Evolutionary conservation across 2,797 vertebrate genomes (phyloP).

Genomic region (Falco novaeseelandiae): DNA sequence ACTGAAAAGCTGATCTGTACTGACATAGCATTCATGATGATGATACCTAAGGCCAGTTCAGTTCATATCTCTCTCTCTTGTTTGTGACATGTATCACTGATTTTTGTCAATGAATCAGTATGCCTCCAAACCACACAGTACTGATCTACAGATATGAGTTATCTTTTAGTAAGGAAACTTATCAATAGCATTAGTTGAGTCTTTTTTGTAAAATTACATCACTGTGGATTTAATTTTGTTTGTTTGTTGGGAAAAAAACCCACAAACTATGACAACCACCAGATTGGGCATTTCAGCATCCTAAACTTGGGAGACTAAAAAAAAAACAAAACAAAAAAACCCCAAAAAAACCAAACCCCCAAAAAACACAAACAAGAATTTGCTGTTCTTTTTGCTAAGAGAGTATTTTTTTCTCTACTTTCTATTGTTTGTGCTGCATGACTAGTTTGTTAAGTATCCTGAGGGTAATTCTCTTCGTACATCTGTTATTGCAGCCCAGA

Average conservation of each 20-base stretch:
- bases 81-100: not conserved
- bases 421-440: not conserved
- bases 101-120: not conserved
- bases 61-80: not conserved
- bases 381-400: not conserved
- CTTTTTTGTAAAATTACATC: not conserved
- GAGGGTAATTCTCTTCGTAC: not conserved
- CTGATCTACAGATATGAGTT: not conserved
- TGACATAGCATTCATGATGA: not conserved
- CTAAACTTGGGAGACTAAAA: not conserved
- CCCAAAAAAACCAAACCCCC: too few relatives aligned
- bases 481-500: not conserved
- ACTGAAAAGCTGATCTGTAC: not conserved
- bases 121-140: not conserved
- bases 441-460: not conserved
- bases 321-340: not conserved
- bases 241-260: rapidly evolving
- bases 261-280: not conserved
- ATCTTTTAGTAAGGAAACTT: not conserved
- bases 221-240: not conserved
- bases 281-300: not conserved
- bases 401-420: not conserved
- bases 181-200: not conserved
- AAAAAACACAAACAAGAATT: not conserved
- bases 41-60: not conserved